Base-by-base conservation (phyloP, 1,140 invertebrate species). In the Atopsyche davidsoni region DNA sequence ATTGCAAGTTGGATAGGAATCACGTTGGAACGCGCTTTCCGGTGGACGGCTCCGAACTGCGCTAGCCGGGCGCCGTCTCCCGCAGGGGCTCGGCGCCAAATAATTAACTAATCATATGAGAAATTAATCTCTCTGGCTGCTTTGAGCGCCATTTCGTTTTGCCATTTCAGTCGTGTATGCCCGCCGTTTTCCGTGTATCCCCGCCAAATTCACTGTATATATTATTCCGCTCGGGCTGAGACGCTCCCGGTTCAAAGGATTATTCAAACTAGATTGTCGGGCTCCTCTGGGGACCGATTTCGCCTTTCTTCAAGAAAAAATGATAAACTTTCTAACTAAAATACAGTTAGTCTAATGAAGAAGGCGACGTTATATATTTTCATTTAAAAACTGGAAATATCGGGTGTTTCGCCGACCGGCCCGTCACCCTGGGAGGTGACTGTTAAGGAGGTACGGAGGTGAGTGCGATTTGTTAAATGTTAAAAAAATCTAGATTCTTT, bases 61-160 rank as follows among this genome's bases (percentile, higher is more conserved):
- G n/a, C n/a, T n/a, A n/a, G n/a, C 38, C 47, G 16, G 14, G 21
- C 38, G 4, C 21, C n/a, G 36, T 10, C 36, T 25, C 47, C 40
- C 36, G 13, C 18, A 28, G 47, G 47, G 47, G 40, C 34, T 49
- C 41, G 28, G 14, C 38, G 32, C 25, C 47, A 49, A 49, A 49
- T 49, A 49, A 49, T 49, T 49, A 49, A 49, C 47, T 49, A 49
- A 49, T 49, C 40, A 49, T 41, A 49, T 49, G 47, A 49, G 47
- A 49, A 49, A 49, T 49, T 49, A 49, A 49, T 49, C 38, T 46
- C 44, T 22, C 28, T 46, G 22, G 25, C 47, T 23, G 32, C 32
- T n/a, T 34, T 4, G 47, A n/a, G 35, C 36, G 28, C n/a, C 4
- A 23, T 34, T 34, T 34, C 16, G 2, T 34, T 34, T 16, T 3